Conservation (phyloP, 2,797 vertebrate genomes). For the Cheirogaleus major region DNA sequence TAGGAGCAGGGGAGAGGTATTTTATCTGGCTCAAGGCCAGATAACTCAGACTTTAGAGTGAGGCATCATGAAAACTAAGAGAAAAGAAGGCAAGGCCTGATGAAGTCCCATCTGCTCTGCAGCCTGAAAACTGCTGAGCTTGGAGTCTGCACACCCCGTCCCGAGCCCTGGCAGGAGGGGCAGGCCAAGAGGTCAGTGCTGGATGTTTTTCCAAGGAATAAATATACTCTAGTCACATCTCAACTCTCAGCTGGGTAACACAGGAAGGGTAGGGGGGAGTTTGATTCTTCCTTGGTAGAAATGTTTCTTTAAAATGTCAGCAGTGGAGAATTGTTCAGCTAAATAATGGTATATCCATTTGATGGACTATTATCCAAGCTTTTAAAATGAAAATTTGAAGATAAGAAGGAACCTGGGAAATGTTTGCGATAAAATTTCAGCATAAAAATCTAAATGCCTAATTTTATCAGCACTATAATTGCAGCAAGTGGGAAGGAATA, state of each 20-base stretch:
- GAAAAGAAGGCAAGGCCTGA: neutral
- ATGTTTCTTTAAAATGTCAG: neutral
- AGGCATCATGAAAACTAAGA: neutral
- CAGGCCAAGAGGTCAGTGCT: constrained; percentile 8
- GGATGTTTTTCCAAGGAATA: constrained; percentile 16
- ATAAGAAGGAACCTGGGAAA: neutral
- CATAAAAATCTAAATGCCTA: neutral
- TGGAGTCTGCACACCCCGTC: neutral
- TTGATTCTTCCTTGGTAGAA: neutral
- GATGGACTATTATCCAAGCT: neutral
- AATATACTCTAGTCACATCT: neutral
- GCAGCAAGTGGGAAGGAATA: neutral
- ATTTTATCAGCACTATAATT: neutral
- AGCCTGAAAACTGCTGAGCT: neutral
- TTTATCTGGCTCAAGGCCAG: neutral
- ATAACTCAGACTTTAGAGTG: neutral
- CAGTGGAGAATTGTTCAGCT: neutral
- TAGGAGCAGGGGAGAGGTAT: neutral
- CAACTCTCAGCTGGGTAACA: neutral
- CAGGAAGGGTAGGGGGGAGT: neutral
- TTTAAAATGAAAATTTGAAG: constrained; percentile 17
- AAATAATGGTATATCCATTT: neutral
- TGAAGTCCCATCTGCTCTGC: neutral
- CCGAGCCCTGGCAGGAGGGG: neutral
- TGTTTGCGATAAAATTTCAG: neutral